Conservation (phyloP, 2,113 vertebrate genomes). For the Nothobranchius kuhntae region DNA sequence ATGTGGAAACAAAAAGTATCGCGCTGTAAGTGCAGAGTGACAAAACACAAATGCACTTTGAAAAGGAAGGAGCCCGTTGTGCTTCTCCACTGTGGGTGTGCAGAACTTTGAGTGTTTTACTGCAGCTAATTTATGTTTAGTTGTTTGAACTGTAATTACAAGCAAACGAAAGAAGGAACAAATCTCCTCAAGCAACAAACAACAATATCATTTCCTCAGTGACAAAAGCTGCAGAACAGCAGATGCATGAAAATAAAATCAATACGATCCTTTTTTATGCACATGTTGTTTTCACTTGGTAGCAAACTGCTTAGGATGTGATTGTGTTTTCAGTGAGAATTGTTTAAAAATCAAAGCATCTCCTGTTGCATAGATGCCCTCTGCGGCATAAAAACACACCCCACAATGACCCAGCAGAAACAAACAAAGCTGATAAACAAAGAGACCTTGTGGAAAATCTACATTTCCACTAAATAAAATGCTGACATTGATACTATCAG, state of each 20-base stretch:
- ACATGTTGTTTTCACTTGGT: neutral
- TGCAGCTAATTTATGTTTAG: neutral
- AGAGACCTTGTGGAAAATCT: slow-evolving; percentile 8
- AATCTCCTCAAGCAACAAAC: neutral
- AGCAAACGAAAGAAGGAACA: neutral
- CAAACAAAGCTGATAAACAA: slow-evolving; percentile 43
- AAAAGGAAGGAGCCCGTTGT: too few relatives aligned
- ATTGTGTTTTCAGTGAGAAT: neutral
- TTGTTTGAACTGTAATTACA: neutral
- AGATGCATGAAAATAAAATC: neutral
- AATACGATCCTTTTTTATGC: neutral
- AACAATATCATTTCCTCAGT: neutral
- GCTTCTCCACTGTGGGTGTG: too few relatives aligned
- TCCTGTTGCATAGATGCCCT: neutral
- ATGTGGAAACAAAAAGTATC: too few relatives aligned
- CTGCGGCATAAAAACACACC: neutral
- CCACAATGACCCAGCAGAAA: slow-evolving; percentile 36
- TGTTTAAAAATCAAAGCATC: too few relatives aligned
- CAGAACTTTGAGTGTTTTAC: too few relatives aligned
- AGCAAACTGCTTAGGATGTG: neutral
- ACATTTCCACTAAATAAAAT: slow-evolving; percentile 36
- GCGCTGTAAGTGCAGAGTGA: too few relatives aligned
- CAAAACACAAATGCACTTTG: too few relatives aligned
- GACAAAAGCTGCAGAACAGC: neutral
- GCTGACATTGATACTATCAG: slow-evolving; percentile 36